Base-by-base conservation (phyloP, 1,140 invertebrate species). In the Acyrthosiphon pisum region DNA sequence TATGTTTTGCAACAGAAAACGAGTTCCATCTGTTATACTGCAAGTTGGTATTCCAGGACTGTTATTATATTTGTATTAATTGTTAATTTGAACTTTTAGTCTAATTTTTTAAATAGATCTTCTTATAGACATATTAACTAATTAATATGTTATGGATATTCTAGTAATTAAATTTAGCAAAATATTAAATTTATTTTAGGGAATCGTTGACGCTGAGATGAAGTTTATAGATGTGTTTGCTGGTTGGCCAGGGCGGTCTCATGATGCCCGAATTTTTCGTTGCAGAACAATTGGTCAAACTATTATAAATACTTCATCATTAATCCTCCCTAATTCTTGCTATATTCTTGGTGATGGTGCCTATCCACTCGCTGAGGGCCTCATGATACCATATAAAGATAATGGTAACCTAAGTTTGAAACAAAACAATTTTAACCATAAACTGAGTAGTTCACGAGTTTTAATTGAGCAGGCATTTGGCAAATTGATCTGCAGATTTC, bases 221-320 rank as follows among this genome's bases (percentile, higher is more conserved):
- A 53, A 68, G 8, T 90, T 90, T 35, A 90, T 90, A 35, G 50
- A 90, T 90, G 50, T 90, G 6, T 90, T 90, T 90, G 50, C 50
- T 53, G 50, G 89, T 53, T 53, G 50, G 20, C 50, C 50, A 53
- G 89, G 46, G 8, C 56, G 50, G 8, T 26, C 89, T 4, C 89
- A 90, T 68, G 50, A 90, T 90, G 89, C 89, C 9, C 50, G 50
- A 6, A 37, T 90, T 56, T 90, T 44, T 7, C 50, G 35, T 56
- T 53, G 41, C 22, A 56, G 50, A 8, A 37, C 1, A 37, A 53
- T 90, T 68, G 50, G 50, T 23, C 89, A 90, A 35, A 18, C 26
- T 1, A 56, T 90, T 1, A 41, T 68, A 11, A 68, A 53, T 68
- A 50, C 56, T 53, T 41, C 50, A 23, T 41, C 37, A 50, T 56